Conservation (phyloP, 2,113 vertebrate genomes). For the Lophura nycthemera region DNA sequence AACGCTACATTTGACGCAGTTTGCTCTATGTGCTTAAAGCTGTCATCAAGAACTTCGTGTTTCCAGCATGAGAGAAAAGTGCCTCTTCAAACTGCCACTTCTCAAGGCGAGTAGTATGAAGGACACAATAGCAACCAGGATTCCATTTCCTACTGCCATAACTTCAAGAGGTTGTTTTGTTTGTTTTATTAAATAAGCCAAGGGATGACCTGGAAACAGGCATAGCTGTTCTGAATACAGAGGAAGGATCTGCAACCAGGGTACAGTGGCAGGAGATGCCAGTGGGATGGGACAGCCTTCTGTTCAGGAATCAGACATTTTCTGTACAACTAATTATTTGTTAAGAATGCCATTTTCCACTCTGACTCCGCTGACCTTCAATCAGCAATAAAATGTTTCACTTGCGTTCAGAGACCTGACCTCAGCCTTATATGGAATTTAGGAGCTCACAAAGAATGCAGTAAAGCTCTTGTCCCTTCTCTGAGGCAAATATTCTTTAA, state of each 20-base stretch:
- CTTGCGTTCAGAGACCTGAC: neutral
- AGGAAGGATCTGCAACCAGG: neutral
- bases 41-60: neutral
- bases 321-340: neutral
- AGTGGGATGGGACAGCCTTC: neutral
- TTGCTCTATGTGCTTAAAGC: neutral
- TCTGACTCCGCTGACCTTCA: neutral
- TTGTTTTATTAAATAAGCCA: neutral
- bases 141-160: neutral
- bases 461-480: slow-evolving; percentile 13
- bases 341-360: neutral
- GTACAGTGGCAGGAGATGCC: neutral
- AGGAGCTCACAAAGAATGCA: slow-evolving; percentile 36
- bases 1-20: neutral
- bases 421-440: slow-evolving; percentile 21
- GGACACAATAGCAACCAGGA: neutral
- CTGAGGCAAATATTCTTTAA: neutral
- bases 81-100: neutral
- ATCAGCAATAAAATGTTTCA: neutral
- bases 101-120: neutral
- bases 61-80: neutral
- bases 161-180: neutral
- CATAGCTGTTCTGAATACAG: neutral
- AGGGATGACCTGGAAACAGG: neutral
- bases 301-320: neutral